Evolutionary conservation across 1,140 invertebrate species (phyloP), one percentile per base, ranked within the genome.

Genomic region (Aphaenogaster rudis): DNA sequence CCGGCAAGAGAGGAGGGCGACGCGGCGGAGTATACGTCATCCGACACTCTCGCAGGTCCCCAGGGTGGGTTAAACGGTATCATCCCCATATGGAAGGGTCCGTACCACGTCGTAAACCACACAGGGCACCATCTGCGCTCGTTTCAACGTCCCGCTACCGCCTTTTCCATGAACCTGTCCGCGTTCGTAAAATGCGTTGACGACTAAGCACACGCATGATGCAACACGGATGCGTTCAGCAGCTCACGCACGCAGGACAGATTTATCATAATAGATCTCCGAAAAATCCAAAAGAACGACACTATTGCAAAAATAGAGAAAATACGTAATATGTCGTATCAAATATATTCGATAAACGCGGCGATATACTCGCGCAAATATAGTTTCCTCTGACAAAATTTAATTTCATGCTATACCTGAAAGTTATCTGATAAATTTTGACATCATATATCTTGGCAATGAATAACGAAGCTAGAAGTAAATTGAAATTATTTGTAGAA

Each of bases 91-190:
- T 90, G 91, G 86, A 90, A 77, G 88, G 84, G 80, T 80, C 71
- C 59, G 90, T 52, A 48, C 74, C 79, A 79, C 78, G 86, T 92
- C 81, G 81, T 92, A 92, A 92, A 92, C 90, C 91, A 92, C 85
- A 86, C 88, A 77, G 69, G 91, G 67, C 85, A 89, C 91, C 93
- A 94, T 94, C 92, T 94, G 93, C 89, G 91, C 92, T 77, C 85
- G 84, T 80, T 91, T 88, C 90, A 86, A 79, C 57, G 76, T 57
- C 76, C 81, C 80, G 66, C 78, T 72, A 45, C 72, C 80, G 86
- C 72, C 45, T 90, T 88, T 90, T 90, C 88, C 88, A 88, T 90
- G 88, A 81, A 90, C 88, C 88, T 87, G 77, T 57, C 63, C 71
- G 33, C 67, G 63, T 89, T 88, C 88, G 69, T 84, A 76, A 84